phyloP scores from a whole-genome alignment of 2,888 invertebrate species.

The Marronus borbonicus region DNA sequence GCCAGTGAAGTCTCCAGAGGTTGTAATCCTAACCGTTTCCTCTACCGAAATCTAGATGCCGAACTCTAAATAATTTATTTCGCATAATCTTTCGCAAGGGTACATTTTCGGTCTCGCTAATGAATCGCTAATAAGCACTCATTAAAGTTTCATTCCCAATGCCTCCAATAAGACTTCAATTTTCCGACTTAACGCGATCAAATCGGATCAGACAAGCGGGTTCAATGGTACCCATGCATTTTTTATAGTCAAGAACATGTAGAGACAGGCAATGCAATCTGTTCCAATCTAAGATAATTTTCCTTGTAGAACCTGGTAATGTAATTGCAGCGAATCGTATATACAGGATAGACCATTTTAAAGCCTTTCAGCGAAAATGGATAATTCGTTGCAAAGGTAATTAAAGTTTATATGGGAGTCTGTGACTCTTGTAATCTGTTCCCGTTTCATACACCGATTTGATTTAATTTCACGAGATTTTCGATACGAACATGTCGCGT shows the following conservation, averaged over 20 bases:
- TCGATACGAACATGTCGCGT: no score
- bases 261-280: neutral
- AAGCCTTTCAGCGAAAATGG: no score
- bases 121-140: neutral
- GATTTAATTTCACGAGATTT: no score
- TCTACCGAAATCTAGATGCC: neutral
- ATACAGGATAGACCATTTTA: no score
- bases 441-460: no score
- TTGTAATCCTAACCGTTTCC: neutral
- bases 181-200: neutral
- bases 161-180: constrained; percentile 6
- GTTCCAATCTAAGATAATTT: no score
- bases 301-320: no score
- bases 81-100: constrained; percentile 5
- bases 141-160: neutral
- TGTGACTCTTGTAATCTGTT: no score
- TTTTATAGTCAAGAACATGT: neutral
- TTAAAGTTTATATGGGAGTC: no score
- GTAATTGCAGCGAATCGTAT: no score
- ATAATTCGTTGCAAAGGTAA: no score
- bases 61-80: neutral
- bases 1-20: no score
- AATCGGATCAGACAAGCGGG: neutral
- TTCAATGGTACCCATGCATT: neutral
- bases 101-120: neutral